Conservation (phyloP, 2,113 vertebrate genomes). For the Melierax canorus region DNA sequence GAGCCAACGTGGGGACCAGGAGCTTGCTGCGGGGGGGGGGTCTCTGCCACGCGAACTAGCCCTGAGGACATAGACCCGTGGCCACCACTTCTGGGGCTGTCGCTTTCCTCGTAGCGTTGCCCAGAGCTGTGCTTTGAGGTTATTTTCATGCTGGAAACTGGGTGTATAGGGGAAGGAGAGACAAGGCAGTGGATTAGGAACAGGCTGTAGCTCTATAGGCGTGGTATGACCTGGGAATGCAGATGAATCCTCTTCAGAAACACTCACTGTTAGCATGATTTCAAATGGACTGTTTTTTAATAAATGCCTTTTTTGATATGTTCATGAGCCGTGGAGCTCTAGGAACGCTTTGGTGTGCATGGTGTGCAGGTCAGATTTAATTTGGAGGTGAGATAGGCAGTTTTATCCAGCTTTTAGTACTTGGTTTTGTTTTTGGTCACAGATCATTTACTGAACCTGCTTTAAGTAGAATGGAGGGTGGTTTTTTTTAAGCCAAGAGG, state of each 20-base stretch:
- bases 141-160: not conserved
- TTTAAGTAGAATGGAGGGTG: slow-evolving; percentile 53
- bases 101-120: not conserved
- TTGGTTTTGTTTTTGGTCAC: slow-evolving; percentile 68
- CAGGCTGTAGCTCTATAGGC: not conserved
- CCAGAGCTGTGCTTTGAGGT: not conserved
- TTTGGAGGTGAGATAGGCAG: slow-evolving; percentile 47
- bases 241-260: not conserved
- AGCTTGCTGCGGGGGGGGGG: rapidly evolving
- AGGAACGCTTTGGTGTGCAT: slow-evolving; percentile 27
- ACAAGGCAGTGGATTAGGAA: not conserved
- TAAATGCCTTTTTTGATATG: not conserved
- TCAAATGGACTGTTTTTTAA: not conserved
- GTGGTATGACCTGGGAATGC: not conserved
- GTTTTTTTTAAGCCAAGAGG: slow-evolving; percentile 28
- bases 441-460: slow-evolving; percentile 62
- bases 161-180: not conserved
- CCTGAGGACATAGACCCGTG: not conserved
- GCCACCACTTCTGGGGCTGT: rapidly evolving
- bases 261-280: not conserved
- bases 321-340: not conserved
- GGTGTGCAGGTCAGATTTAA: slow-evolving; percentile 37
- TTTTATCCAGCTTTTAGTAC: slow-evolving; percentile 51
- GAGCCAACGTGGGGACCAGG: not conserved
- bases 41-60: not conserved